Evolutionary conservation across 1,140 invertebrate genomes (phyloP).

Genomic region (Probaryconus sp.): DNA sequence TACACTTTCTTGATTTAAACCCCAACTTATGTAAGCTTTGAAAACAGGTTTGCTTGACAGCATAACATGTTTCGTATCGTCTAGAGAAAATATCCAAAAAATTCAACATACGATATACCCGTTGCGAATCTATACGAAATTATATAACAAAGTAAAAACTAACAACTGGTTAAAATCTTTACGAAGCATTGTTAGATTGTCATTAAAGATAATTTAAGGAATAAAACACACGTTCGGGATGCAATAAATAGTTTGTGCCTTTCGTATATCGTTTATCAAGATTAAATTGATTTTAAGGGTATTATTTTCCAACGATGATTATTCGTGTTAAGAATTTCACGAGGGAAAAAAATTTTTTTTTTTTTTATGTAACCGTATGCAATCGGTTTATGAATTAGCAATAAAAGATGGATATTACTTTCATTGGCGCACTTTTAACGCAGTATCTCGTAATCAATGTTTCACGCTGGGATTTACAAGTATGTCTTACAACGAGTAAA

Average conservation of each 20-base stretch:
- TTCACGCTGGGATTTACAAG: no score
- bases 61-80: constrained; percentile 36
- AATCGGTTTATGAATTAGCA: no score
- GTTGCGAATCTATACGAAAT: constrained; percentile 55
- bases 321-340: no score
- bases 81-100: constrained; percentile 47
- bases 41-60: constrained; percentile 40
- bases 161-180: constrained; percentile 23
- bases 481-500: no score
- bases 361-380: constrained; percentile 18
- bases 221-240: constrained; percentile 3
- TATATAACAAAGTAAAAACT: constrained; percentile 49
- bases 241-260: constrained; percentile 17
- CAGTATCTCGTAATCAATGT: no score
- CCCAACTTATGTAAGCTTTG: constrained; percentile 39
- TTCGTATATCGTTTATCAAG: constrained; percentile 35
- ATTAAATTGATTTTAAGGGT: constrained; percentile 26
- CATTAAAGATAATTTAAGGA: constrained; percentile 42
- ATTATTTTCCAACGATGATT: constrained; percentile 31
- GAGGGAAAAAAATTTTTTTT: no score
- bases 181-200: constrained; percentile 43
- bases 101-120: constrained; percentile 45
- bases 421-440: no score
- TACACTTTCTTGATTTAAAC: constrained; percentile 52
- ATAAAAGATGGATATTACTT: no score